Evolutionary conservation across 2,797 vertebrate species (phyloP).

Genomic region (Acipenser oxyrinchus): DNA sequence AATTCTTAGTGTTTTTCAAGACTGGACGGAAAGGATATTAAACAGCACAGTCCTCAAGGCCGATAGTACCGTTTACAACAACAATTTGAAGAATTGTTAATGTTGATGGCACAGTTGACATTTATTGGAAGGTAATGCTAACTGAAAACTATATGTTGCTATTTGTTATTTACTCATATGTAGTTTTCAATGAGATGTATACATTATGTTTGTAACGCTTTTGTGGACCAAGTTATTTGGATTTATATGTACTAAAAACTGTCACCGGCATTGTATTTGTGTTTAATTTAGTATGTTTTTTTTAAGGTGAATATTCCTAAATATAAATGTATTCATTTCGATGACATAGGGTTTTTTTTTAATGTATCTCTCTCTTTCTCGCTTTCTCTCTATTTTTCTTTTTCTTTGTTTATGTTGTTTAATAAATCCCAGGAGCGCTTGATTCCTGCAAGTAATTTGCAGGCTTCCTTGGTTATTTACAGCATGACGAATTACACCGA

Average conservation of each 20-base stretch:
- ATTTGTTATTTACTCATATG: neutral
- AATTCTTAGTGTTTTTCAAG: neutral
- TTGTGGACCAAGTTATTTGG: neutral
- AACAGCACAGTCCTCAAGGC: neutral
- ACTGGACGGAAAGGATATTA: neutral
- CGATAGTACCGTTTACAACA: neutral
- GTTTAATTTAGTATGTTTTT: neutral
- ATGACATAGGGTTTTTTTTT: no score
- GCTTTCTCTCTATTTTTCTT: no score
- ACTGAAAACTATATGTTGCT: constrained; percentile 4
- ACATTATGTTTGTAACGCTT: constrained; percentile 11
- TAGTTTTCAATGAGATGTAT: constrained; percentile 13
- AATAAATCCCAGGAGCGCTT: no score
- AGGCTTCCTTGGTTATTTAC: no score
- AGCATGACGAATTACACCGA: no score
- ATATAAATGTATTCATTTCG: no score
- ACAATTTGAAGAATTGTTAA: constrained; percentile 4
- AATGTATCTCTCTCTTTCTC: no score
- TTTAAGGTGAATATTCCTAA: no score
- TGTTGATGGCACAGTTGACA: no score
- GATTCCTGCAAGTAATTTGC: no score
- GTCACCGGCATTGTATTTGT: constrained; percentile 11
- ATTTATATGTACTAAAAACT: constrained; percentile 11
- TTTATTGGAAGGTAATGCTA: neutral
- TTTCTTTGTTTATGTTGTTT: no score